These are phyloP conservation scores for Heliconius erato DNA, from an alignment of 2,888 invertebrate genomes.

Conservation along the genomic window DNA sequence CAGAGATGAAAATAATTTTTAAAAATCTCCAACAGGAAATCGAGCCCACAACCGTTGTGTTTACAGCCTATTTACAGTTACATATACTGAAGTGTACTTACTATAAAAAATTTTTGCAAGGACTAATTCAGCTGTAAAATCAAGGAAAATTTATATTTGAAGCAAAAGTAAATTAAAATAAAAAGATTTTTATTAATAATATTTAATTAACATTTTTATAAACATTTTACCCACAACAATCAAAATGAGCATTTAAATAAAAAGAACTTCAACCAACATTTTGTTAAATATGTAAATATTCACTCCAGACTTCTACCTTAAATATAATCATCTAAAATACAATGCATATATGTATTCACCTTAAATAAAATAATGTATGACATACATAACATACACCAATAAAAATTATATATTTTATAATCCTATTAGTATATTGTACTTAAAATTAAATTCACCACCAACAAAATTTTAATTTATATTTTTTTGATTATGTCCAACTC, in stretches of 20 bases:
- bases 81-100: neutral
- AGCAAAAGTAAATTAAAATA: too few species aligned
- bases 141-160: neutral
- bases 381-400: neutral
- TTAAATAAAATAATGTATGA: neutral
- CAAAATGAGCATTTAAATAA: neutral
- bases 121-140: neutral
- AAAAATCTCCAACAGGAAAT: neutral
- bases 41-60: neutral
- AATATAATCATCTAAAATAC: too few species aligned
- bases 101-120: neutral
- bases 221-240: neutral
- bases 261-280: neutral
- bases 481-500: too few species aligned
- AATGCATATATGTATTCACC: neutral
- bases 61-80: neutral
- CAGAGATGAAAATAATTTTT: neutral
- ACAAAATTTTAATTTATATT: too few species aligned
- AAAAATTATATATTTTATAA: too few species aligned
- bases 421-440: too few species aligned
- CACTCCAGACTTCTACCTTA: neutral
- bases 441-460: too few species aligned
- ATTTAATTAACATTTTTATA: conserved; percentile 15
- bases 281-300: neutral
- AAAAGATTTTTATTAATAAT: neutral